A percentile compares a stretch with the other conserved stretches of the same genome.
phyloP scores from a whole-genome alignment of 2,797 vertebrate genomes.

The Harpagifer antarcticus region DNA sequence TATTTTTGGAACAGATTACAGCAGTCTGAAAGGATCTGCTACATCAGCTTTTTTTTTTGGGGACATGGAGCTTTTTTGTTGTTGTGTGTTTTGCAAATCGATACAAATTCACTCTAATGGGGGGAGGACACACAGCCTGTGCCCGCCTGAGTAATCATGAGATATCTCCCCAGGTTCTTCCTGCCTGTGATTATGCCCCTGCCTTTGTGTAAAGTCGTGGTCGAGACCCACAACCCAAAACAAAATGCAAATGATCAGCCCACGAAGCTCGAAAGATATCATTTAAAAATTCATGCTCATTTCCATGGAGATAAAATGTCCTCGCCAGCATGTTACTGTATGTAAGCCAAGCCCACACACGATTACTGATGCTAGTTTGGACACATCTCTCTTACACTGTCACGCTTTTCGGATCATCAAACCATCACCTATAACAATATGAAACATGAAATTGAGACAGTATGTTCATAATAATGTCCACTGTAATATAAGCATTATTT shows the following conservation, averaged over 20 bases:
- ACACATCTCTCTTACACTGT: conserved; percentile 12
- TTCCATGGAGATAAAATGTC: conserved; percentile 51
- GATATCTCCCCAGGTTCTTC: conserved; percentile 4
- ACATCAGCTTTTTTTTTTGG: conserved; percentile 13
- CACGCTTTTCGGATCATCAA: conserved; percentile 2
- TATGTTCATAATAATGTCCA: background rate
- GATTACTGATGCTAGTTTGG: conserved; percentile 16
- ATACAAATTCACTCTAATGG: conserved; percentile 2
- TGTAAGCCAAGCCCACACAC: conserved; percentile 49
- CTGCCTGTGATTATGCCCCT: conserved; percentile 10
- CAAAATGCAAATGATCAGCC: conserved; percentile 39
- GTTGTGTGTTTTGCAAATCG: conserved; percentile 11
- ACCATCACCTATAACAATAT: background rate
- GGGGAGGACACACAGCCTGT: background rate
- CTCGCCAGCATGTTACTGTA: conserved; percentile 26
- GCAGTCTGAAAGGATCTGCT: conserved; percentile 5
- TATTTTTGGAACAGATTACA: conserved; percentile 20
- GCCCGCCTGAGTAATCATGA: conserved; percentile 12
- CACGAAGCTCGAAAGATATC: conserved; percentile 29
- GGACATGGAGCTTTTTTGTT: background rate
- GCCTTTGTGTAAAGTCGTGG: conserved; percentile 8
- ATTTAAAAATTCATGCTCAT: conserved; percentile 40
- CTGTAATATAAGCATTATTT: background rate
- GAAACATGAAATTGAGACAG: background rate
- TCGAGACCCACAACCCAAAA: conserved; percentile 7